Base-by-base conservation (phyloP, 2,888 invertebrate genomes). In the Morpho deidamia region DNA sequence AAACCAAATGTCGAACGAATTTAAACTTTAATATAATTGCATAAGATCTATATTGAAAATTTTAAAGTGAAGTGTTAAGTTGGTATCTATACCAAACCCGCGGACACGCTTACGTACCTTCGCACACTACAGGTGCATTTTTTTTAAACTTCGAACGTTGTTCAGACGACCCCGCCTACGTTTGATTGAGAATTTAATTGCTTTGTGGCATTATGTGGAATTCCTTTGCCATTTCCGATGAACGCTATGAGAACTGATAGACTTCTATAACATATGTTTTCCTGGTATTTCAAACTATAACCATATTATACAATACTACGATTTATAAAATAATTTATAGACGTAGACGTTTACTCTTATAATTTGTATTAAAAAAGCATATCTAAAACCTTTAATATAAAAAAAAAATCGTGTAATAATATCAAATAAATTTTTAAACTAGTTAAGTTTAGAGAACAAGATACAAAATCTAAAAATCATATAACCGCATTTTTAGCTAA, bases 51-150 rank as follows among this genome's bases (percentile, higher is more conserved):
- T 44, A 35, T 45, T 3, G 5, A 39, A n/a, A 48, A 11, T 38
- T 37, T 14, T 32, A n/a, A 8, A 9, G 12, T 34, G 34, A 42
- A 51, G 23, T 8, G 4, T 11, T 34, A 53, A n/a, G 10, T 48
- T 51, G 51, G 32, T 12, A 9, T 11, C 33, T 34, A 40, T 35
- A 35, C 39, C 11, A 37, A 50, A 35, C 37, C 42, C 41, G 44
- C 46, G 49, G 50, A 50, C 38, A 44, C n/a, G 45, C 38, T 48
- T 39, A 39, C 51, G 56, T 76, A 62, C 72, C 73, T 80, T 81
- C 82, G 81, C 82, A 81, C 81, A 83, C 80, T 76, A 78, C 80
- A 85, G 82, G 82, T 84, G 83, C 76, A 78, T 79, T 81, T 79
- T 73, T 76, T 71, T 72, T 68, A 72, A 72, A 69, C 65, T 73